phyloP scores from a whole-genome alignment of 2,797 vertebrate species.

The Scomberomorus guttatus region DNA sequence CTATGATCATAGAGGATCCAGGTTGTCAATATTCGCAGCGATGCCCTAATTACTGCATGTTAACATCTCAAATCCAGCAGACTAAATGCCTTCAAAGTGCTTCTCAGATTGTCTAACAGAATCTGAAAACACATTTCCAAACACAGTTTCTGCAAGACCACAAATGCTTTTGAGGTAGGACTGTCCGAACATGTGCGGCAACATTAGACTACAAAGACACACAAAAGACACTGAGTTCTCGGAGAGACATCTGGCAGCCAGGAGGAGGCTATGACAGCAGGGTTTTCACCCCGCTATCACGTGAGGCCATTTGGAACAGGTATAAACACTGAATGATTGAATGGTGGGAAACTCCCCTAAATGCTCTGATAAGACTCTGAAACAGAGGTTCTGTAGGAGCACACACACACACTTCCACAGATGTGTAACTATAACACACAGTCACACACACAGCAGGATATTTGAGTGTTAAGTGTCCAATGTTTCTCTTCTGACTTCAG shows the following conservation, averaged over 20 bases:
- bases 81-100: background rate
- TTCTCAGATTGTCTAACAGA: background rate
- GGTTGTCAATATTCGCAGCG: background rate
- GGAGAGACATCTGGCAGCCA: conserved; percentile 1
- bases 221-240: background rate
- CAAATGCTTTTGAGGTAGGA: background rate
- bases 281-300: background rate
- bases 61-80: background rate
- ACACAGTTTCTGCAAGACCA: background rate
- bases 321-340: background rate
- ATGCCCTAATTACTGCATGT: background rate
- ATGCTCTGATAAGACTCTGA: background rate
- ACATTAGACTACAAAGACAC: background rate
- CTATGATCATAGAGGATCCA: background rate
- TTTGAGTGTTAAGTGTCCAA: conserved; percentile 10
- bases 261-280: background rate
- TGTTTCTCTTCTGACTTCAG: conserved; percentile 28
- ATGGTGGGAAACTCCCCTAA: background rate
- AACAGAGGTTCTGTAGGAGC: background rate
- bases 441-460: conserved; percentile 2
- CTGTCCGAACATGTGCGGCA: background rate
- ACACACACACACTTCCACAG: background rate
- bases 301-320: background rate
- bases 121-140: background rate
- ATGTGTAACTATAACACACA: background rate